Base-by-base conservation (phyloP, 2,797 vertebrate genomes). In the Poeciliopsis gracilis region DNA sequence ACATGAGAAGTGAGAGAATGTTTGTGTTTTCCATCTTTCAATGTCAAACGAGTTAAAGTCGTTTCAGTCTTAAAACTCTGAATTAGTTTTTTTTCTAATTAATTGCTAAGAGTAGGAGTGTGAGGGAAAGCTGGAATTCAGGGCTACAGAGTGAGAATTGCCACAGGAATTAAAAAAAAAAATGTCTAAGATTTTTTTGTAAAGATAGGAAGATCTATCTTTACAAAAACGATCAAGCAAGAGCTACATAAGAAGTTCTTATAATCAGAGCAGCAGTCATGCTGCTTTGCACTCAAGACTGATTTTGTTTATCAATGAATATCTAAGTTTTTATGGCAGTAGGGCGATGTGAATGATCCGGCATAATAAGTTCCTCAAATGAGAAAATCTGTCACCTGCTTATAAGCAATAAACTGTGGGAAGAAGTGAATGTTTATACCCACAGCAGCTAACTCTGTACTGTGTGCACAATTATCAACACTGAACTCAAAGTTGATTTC, bases 31-130 rank as follows among this genome's bases (percentile, higher is more conserved):
- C 4, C 23, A 5, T 28, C 25, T 41, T 53, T 30, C 45, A n/a
- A 23, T 53, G 63, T n/a, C 53, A 59, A 75, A 59, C 8, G 7
- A 57, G 3, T 55, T 25, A 74, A 55, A 18, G 33, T 9, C 5
- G 33, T 20, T 4, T 73, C 38, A 5, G 25, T 28, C 41, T 55
- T 55, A 15, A n/a, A 55, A 36, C 12, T 53, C 30, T 15, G 49
- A 5, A n/a, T 33, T 13, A 38, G 18, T 9, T 73, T 73, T 73
- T 73, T 73, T 70, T 45, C 5, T 45, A 70, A 70, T 70, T n/a
- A 45, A 45, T 70, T 28, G 45, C 28, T 46, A 46, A 70, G 15
- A 70, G 25, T 25, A 46, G 9, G 67, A 12, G 25, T 46, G 23
- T 41, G 43, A 70, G 38, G 67, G 41, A 16, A 16, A 45, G 11